Base-by-base conservation (phyloP, 2,888 invertebrate genomes). In the Clunio marinus region DNA sequence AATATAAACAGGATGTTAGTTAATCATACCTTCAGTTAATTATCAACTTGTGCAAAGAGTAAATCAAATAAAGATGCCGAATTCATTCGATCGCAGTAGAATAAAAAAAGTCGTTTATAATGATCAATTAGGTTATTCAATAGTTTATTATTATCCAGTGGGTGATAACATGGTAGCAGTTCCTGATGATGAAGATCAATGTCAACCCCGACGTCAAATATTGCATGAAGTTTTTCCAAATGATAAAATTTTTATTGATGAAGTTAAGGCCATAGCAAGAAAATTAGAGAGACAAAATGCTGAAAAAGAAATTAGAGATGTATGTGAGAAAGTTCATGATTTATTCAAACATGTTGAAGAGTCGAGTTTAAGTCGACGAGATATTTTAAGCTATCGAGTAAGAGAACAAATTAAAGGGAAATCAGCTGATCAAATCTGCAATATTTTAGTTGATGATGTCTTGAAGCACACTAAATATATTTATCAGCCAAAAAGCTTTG, bases 81-180 rank as follows among this genome's bases (percentile, higher is more conserved):
- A 58, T 24, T 17, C 8, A 24, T 27, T n/a, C 25, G 15, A 28
- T 15, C 27, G 10, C 5, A n/a, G 58, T 2, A 58, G 25, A 7
- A 17, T 60, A 1, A 60, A 35, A 20, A 57, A 37, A 41, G 35
- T 58, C n/a, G 41, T 68, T 1, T 68, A 27, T 4, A 68, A 68
- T 22, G 68, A 68, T 57, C 35, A 20, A 7, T 25, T 68, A 10
- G 68, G 68, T 10, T 68, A 68, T 58, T 57, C 68, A 1, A 46
- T 68, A 13, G 28, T 35, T 4, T 68, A 68, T 27, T 68, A 68
- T 17, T 4, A 58, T n/a, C 68, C 68, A 45, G 35, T 22, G 7
- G 13, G 13, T 10, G 15, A 20, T 7, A 17, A 20, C 24, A 27
- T 25, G 1, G 25, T 62, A 8, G 22, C 17, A 62, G 15, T 62